Conservation (phyloP, 2,113 vertebrate genomes). For the Ranitomeya variabilis region DNA sequence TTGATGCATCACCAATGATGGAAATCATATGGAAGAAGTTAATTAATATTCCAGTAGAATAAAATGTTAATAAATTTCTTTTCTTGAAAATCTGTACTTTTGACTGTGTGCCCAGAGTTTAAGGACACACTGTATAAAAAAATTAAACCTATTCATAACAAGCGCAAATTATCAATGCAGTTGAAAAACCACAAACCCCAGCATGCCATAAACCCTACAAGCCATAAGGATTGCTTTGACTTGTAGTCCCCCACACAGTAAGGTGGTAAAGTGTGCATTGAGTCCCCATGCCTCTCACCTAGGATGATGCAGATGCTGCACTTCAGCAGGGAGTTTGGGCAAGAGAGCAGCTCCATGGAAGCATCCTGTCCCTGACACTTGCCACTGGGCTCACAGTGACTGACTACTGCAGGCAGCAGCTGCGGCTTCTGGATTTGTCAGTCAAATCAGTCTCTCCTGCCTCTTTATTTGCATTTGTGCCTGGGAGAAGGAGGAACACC, state of each 20-base stretch:
- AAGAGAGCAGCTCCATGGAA: conserved; percentile 70
- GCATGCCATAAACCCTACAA: background rate
- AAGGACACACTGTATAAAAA: background rate
- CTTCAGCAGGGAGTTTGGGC: conserved; percentile 64
- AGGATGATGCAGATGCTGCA: conserved; percentile 69
- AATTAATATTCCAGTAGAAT: no score
- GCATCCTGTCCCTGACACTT: conserved; percentile 70
- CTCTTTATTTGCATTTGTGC: conserved; percentile 76
- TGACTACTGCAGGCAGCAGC: conserved; percentile 69
- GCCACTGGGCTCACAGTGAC: conserved; percentile 56
- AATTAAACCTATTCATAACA: background rate
- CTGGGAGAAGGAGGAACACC: conserved; percentile 76
- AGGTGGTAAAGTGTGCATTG: no score
- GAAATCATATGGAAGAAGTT: no score
- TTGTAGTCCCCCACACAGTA: background rate
- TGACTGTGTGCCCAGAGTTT: no score
- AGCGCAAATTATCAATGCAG: no score
- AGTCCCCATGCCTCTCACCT: conserved; percentile 70
- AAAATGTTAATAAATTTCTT: no score
- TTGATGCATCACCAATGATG: no score
- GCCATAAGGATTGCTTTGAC: background rate
- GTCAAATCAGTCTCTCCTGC: conserved; percentile 78
- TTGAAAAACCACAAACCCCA: background rate
- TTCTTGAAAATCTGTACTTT: no score
- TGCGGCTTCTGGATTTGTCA: conserved; percentile 80